phyloP scores from a whole-genome alignment of 2,888 invertebrate genomes.

The Latheticus oryzae region DNA sequence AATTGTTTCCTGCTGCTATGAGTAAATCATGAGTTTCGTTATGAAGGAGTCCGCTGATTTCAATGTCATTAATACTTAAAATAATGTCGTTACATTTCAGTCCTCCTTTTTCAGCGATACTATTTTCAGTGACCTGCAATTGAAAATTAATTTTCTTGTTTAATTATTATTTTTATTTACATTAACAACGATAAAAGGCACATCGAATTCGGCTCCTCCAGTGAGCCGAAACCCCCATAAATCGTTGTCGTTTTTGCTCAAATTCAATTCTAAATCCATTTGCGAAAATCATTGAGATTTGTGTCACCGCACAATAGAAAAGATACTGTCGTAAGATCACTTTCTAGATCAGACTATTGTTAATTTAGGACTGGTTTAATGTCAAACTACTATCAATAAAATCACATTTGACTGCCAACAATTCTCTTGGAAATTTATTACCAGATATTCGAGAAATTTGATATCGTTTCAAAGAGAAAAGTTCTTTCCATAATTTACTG shows the following conservation, averaged over 20 bases:
- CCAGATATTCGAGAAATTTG: conserved; percentile 9
- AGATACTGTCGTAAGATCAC: conserved; percentile 17
- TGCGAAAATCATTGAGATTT: conserved; percentile 45
- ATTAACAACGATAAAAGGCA: conserved; percentile 80
- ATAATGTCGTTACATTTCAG: conserved; percentile 88
- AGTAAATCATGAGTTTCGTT: conserved; percentile 82
- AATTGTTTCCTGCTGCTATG: conserved; percentile 75
- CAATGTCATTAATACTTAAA: conserved; percentile 78
- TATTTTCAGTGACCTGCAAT: conserved; percentile 80
- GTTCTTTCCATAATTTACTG: too few relatives aligned
- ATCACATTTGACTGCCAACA: conserved; percentile 46
- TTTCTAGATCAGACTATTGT: conserved; percentile 37
- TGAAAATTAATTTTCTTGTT: neutral
- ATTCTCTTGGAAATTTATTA: conserved; percentile 42
- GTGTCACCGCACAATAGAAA: conserved; percentile 39
- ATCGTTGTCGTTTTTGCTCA: conserved; percentile 70
- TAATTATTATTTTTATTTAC: too few relatives aligned
- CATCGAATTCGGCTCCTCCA: conserved; percentile 79
- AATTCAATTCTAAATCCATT: conserved; percentile 78
- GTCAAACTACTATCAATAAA: conserved; percentile 48
- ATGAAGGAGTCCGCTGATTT: conserved; percentile 78
- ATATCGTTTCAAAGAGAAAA: too few relatives aligned
- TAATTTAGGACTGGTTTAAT: conserved; percentile 45
- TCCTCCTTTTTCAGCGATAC: conserved; percentile 86
- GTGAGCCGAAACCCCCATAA: conserved; percentile 84